A percentile compares a stretch with the other conserved stretches of the same genome.
Conservation (phyloP, 2,888 invertebrate genomes). For the Erebia epiphron region DNA sequence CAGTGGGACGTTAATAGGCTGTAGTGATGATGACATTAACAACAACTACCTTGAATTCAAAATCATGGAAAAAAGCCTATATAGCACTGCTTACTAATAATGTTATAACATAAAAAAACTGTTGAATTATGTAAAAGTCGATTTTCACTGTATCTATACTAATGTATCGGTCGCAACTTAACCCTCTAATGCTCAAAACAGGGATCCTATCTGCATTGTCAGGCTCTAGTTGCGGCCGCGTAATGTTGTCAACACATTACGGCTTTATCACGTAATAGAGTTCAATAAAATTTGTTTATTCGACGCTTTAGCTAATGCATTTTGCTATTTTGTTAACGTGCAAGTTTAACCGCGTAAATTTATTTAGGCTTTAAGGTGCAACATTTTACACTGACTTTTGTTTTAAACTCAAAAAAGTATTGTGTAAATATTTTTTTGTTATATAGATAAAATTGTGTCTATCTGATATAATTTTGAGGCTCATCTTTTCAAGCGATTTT, state of each 20-base stretch:
- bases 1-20: no score
- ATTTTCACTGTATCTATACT: constrained; percentile 39
- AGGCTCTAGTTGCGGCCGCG: constrained; percentile 64
- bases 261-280: constrained; percentile 47
- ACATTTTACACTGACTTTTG: neutral
- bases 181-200: constrained; percentile 57
- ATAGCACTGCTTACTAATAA: neutral
- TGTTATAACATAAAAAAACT: no score
- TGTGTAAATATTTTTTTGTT: no score
- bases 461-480: no score
- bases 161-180: constrained; percentile 47
- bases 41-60: no score
- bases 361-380: constrained; percentile 8
- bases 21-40: no score
- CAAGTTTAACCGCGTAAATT: constrained; percentile 23
- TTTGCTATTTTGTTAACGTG: constrained; percentile 32
- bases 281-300: constrained; percentile 42
- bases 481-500: no score
- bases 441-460: no score
- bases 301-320: constrained; percentile 34
- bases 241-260: constrained; percentile 72
- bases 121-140: neutral
- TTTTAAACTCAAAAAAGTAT: no score
- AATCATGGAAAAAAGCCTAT: no score
- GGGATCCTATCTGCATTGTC: constrained; percentile 70